Evolutionary conservation across 2,888 invertebrate species (phyloP).

Genomic region (Coecobrya sp.): DNA sequence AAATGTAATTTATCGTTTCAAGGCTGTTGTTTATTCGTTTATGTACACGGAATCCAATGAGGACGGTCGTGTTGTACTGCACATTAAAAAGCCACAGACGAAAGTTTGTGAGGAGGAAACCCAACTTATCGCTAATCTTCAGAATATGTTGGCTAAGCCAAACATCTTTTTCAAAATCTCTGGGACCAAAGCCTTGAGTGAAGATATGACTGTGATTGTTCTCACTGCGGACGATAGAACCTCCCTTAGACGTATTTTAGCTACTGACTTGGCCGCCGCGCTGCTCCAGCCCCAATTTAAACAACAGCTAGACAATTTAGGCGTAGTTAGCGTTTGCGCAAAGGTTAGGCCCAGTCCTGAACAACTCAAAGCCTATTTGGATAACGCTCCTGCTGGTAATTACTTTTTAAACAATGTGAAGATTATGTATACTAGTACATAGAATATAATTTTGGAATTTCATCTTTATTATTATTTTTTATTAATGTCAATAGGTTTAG

Average conservation of each 20-base stretch:
- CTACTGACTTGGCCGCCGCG: constrained; percentile 92
- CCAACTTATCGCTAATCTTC: constrained; percentile 91
- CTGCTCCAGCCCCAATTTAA: constrained; percentile 91
- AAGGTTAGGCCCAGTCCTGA: constrained; percentile 93
- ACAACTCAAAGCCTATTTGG: constrained; percentile 95
- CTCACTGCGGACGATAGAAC: constrained; percentile 87
- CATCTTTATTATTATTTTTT: not conserved
- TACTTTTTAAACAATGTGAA: too few relatives aligned
- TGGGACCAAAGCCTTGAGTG: constrained; percentile 93
- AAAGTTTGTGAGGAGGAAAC: constrained; percentile 91
- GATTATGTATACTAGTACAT: constrained; percentile 53
- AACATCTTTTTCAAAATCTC: constrained; percentile 94
- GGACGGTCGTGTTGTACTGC: constrained; percentile 95
- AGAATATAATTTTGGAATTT: constrained; percentile 69
- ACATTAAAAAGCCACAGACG: constrained; percentile 92
- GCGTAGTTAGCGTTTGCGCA: constrained; percentile 92
- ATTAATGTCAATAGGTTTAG: too few relatives aligned
- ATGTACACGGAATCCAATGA: constrained; percentile 96
- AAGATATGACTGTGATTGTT: constrained; percentile 93
- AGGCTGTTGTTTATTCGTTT: constrained; percentile 97
- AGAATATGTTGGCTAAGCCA: constrained; percentile 93
- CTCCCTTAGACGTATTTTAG: constrained; percentile 91
- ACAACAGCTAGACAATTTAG: constrained; percentile 92
- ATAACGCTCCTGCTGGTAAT: constrained; percentile 94
- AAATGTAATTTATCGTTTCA: constrained; percentile 97